A percentile compares a stretch with the other conserved stretches of the same genome.
These are phyloP conservation scores for Drosophila burlai DNA, from an alignment of 1,140 invertebrate species.

Conservation along the genomic window DNA sequence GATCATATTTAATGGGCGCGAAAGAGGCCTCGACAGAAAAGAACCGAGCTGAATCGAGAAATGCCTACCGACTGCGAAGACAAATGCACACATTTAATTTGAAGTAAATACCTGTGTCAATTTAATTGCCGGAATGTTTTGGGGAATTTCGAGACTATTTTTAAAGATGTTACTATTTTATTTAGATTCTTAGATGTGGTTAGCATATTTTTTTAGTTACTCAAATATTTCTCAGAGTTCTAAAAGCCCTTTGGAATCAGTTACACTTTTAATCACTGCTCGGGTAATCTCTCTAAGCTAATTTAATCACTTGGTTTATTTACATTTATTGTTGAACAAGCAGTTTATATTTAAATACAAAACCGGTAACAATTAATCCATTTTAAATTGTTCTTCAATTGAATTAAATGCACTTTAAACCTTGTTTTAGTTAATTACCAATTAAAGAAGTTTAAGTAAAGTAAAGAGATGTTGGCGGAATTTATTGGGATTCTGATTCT, in stretches of 20 bases:
- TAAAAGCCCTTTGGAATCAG: too few relatives aligned
- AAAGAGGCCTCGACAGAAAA: conserved; percentile 20
- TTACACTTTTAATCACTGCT: background rate
- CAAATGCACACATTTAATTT: conserved; percentile 26
- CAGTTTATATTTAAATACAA: background rate
- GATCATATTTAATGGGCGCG: conserved; percentile 53
- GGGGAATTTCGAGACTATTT: background rate
- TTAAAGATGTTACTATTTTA: background rate
- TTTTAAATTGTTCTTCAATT: background rate
- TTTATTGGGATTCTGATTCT: background rate
- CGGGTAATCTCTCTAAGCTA: background rate
- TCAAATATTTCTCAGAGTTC: background rate
- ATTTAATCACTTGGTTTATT: background rate
- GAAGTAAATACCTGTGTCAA: conserved; percentile 9
- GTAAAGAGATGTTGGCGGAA: background rate
- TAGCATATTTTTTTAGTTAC: too few relatives aligned
- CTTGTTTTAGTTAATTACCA: background rate
- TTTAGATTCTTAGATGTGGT: background rate
- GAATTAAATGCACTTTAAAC: conserved; percentile 2
- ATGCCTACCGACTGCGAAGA: conserved; percentile 15
- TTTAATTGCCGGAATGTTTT: background rate
- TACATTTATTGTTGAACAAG: conserved; percentile 5
- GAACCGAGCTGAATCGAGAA: background rate
- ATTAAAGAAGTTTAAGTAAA: background rate
- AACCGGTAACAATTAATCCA: background rate